A percentile compares a stretch with the other conserved stretches of the same genome.
Conservation (phyloP, 2,888 invertebrate species). For the Caradrina kadenii region DNA sequence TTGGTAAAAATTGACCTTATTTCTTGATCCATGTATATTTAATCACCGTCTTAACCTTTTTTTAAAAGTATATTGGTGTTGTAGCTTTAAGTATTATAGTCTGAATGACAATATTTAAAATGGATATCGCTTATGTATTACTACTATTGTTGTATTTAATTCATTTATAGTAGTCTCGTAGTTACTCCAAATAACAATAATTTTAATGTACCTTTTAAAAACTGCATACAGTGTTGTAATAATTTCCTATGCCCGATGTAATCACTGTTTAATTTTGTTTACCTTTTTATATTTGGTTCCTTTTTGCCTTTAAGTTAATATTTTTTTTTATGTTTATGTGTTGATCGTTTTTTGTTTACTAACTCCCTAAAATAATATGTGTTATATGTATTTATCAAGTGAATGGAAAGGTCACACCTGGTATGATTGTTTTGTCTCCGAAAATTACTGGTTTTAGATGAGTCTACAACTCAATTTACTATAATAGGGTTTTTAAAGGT, state of each 20-base stretch:
- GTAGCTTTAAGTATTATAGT: neutral
- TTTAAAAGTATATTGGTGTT: neutral
- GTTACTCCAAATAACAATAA: slow-evolving; percentile 14
- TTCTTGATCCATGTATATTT: neutral
- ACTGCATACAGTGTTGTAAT: neutral
- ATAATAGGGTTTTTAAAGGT: too few species aligned
- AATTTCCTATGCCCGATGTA: neutral
- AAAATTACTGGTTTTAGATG: neutral
- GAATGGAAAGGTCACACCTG: too few species aligned
- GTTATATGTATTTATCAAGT: neutral
- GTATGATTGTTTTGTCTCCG: neutral
- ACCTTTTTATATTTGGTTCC: neutral
- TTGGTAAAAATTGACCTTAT: slow-evolving; percentile 21
- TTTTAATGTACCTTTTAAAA: neutral
- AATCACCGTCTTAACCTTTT: neutral
- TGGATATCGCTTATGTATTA: slow-evolving; percentile 7
- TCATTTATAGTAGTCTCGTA: slow-evolving; percentile 5
- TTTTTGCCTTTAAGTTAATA: neutral
- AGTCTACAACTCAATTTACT: neutral
- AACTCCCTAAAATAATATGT: neutral
- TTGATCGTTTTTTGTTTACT: neutral
- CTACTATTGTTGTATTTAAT: neutral
- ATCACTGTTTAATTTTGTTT: neutral
- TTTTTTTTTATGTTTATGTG: neutral
- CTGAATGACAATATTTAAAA: neutral